Percentiles rank a stretch among this genome's conserved stretches.
These are phyloP conservation scores for Axis porcinus DNA, from an alignment of 2,113 vertebrate species.

Conservation along the genomic window DNA sequence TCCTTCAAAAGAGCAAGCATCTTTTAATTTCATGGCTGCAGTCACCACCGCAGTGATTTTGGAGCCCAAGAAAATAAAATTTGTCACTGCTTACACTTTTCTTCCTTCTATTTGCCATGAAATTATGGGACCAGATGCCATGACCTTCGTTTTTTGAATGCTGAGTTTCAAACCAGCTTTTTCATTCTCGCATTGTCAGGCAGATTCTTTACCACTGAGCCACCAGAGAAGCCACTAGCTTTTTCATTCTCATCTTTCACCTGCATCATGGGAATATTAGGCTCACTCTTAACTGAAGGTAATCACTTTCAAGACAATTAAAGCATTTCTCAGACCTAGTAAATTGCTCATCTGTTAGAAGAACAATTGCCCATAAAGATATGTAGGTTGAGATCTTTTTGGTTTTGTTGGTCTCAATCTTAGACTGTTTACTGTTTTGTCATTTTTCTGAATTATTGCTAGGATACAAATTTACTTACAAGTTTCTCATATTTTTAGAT, in stretches of 20 bases:
- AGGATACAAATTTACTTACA: not conserved
- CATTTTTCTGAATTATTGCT: not conserved
- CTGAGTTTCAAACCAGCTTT: not conserved
- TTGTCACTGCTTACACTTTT: not conserved
- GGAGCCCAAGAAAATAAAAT: not conserved
- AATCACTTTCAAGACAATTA: not conserved
- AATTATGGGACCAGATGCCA: not conserved
- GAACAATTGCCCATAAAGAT: not conserved
- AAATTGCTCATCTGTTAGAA: not conserved
- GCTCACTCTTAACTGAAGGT: not conserved
- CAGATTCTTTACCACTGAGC: no score
- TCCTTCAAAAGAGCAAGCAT: not conserved
- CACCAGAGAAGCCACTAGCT: not conserved
- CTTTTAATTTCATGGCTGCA: not conserved
- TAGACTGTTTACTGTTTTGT: not conserved
- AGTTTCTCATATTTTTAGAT: not conserved
- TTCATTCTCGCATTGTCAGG: not conserved
- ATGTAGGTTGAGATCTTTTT: not conserved
- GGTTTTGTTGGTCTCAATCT: not conserved
- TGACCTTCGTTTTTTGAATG: not conserved
- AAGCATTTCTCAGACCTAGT: not conserved
- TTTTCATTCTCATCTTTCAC: not conserved
- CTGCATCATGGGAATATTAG: not conserved
- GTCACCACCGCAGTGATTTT: not conserved
- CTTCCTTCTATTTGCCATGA: not conserved